Evolutionary conservation across 2,797 vertebrate species (phyloP).

Genomic region (Anabas testudineus): DNA sequence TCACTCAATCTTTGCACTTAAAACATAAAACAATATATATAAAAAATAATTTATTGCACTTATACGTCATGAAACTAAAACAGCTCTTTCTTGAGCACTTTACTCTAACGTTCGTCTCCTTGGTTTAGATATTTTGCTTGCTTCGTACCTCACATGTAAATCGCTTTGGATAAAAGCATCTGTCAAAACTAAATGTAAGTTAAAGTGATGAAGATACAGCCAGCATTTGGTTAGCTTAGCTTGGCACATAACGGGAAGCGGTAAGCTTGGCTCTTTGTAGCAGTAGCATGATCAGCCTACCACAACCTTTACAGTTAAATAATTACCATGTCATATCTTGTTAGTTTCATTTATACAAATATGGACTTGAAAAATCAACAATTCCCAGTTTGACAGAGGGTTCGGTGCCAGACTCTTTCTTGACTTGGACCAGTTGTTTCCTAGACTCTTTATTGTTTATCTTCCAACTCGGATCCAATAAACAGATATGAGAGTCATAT

Average conservation of each 20-base stretch:
- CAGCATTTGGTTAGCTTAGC: not conserved
- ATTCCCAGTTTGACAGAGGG: not conserved
- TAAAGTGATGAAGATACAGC: too few relatives aligned
- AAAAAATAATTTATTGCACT: too few relatives aligned
- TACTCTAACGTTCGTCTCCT: too few relatives aligned
- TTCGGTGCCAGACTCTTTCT: not conserved
- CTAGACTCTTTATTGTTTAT: not conserved
- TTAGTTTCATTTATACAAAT: not conserved
- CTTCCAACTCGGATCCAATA: constrained; percentile 20
- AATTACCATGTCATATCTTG: not conserved
- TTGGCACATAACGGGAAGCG: not conserved
- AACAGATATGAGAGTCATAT: constrained; percentile 12
- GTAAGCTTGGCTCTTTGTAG: not conserved
- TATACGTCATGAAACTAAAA: too few relatives aligned
- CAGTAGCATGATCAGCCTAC: not conserved
- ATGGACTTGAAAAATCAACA: not conserved
- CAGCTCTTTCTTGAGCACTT: too few relatives aligned
- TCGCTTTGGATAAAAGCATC: too few relatives aligned
- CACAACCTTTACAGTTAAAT: not conserved
- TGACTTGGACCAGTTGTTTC: constrained; percentile 13
- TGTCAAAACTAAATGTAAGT: too few relatives aligned
- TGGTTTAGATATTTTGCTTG: too few relatives aligned
- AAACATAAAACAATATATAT: too few relatives aligned
- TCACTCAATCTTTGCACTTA: too few relatives aligned
- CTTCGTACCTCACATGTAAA: too few relatives aligned